phyloP scores from a whole-genome alignment of 2,888 invertebrate genomes.

The Trachelus stipa region DNA sequence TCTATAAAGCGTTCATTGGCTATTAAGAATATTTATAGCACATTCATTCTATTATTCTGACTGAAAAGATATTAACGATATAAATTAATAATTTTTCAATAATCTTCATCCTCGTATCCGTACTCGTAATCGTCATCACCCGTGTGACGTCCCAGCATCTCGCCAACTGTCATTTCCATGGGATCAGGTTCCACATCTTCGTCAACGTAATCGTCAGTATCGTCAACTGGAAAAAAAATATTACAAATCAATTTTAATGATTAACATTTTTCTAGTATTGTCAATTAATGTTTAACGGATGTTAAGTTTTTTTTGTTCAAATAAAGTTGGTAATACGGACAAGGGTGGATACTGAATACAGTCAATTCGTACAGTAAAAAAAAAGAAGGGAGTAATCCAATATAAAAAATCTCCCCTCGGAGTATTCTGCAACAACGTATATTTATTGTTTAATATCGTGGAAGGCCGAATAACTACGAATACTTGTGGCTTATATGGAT shows the following conservation, averaged over 20 bases:
- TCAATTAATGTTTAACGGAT: background rate
- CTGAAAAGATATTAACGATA: background rate
- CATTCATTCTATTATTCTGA: no score
- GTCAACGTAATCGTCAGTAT: conserved; percentile 54
- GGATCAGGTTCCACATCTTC: conserved; percentile 56
- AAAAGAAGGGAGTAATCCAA: no score
- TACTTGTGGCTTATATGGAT: no score
- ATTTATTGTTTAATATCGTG: no score
- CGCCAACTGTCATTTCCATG: conserved; percentile 54
- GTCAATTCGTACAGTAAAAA: no score
- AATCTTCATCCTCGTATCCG: conserved; percentile 75
- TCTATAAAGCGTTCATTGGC: no score
- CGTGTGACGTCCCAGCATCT: conserved; percentile 69
- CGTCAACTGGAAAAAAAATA: conserved; percentile 29
- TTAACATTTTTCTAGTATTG: background rate
- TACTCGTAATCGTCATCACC: conserved; percentile 76
- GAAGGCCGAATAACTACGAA: no score
- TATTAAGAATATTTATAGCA: no score
- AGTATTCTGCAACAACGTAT: no score
- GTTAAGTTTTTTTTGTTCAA: background rate
- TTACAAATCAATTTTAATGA: background rate
- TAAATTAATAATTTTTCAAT: conserved; percentile 55
- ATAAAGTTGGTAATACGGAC: background rate
- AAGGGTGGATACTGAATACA: background rate
- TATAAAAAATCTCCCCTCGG: no score